phyloP scores from a whole-genome alignment of 2,888 invertebrate species.

The Nasonia oneida region DNA sequence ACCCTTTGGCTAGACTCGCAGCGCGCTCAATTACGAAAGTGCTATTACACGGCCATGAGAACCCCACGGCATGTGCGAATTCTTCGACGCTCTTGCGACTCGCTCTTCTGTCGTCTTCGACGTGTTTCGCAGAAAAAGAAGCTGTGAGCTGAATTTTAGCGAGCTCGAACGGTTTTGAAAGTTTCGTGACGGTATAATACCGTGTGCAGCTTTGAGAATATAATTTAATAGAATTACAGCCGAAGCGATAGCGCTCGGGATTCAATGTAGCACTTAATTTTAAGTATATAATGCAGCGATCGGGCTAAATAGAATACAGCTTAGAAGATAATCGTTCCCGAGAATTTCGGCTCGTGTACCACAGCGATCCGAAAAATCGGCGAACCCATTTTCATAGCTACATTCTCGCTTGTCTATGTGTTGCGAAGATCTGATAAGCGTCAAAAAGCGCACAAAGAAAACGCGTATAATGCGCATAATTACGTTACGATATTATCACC shows the following conservation, averaged over 20 bases:
- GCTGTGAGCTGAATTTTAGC: neutral
- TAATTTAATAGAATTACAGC: neutral
- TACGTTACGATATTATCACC: constrained; percentile 54
- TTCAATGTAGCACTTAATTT: neutral
- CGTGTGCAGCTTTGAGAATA: neutral
- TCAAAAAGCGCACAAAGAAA: constrained; percentile 32
- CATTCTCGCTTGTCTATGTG: neutral
- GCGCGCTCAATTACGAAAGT: constrained; percentile 49
- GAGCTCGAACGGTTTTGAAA: neutral
- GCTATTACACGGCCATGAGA: constrained; percentile 49
- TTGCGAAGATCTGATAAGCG: constrained; percentile 41
- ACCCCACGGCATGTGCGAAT: constrained; percentile 38
- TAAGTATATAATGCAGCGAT: neutral
- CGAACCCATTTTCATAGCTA: constrained; percentile 22
- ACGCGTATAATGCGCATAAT: constrained; percentile 26
- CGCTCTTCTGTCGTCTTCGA: constrained; percentile 13
- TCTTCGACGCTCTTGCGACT: neutral
- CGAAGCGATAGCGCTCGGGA: neutral
- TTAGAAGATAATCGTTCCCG: neutral
- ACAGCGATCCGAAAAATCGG: constrained; percentile 9
- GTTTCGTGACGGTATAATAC: neutral
- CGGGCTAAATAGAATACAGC: neutral
- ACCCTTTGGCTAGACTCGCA: constrained; percentile 47
- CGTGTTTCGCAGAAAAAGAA: constrained; percentile 24
- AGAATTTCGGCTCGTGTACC: neutral